Evolutionary conservation across 2,888 invertebrate genomes (phyloP).

Genomic region (Aleiodes alternator): DNA sequence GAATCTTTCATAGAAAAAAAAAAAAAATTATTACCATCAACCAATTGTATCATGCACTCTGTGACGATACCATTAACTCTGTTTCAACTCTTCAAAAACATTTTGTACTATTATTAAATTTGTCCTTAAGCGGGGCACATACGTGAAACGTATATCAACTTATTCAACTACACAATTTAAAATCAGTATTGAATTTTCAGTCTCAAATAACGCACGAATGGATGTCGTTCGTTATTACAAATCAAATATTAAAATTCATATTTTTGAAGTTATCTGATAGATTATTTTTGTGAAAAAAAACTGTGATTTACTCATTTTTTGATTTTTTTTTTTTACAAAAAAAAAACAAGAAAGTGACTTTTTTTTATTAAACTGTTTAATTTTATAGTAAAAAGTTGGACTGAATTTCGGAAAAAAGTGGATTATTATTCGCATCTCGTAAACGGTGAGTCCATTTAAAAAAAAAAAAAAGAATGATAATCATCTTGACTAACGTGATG

Average conservation of each 20-base stretch:
- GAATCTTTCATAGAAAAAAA: slow-evolving; percentile 2
- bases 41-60: slow-evolving; percentile 39
- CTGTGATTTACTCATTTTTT: background rate
- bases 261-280: background rate
- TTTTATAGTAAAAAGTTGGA: slow-evolving; percentile 7
- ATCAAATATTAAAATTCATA: slow-evolving; percentile 22
- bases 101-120: slow-evolving; percentile 67
- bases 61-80: slow-evolving; percentile 35
- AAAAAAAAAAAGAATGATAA: too few species aligned
- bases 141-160: background rate
- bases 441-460: slow-evolving; percentile 34
- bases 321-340: slow-evolving; percentile 1
- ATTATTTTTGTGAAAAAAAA: background rate
- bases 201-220: slow-evolving; percentile 17
- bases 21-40: slow-evolving; percentile 1
- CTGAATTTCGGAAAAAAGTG: background rate
- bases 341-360: slow-evolving; percentile 10
- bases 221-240: slow-evolving; percentile 21
- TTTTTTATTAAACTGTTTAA: background rate
- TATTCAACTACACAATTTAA: background rate
- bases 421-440: slow-evolving; percentile 37
- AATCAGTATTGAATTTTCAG: slow-evolving; percentile 20
- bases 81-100: slow-evolving; percentile 34
- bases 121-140: slow-evolving; percentile 61
- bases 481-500: too few species aligned